Evolutionary conservation across 2,888 invertebrate species (phyloP).

Genomic region (Microctonus aethiopoides): DNA sequence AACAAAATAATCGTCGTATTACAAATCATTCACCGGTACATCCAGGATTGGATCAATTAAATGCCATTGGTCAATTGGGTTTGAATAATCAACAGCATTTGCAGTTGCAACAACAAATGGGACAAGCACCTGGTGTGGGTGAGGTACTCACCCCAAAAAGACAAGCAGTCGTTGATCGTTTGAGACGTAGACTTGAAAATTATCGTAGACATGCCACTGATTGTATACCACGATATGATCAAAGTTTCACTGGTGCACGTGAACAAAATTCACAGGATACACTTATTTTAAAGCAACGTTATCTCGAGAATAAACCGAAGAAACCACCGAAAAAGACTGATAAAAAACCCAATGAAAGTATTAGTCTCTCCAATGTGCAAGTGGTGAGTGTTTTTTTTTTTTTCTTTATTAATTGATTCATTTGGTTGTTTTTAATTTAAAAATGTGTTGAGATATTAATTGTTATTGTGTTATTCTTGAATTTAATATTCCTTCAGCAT

Average conservation of each 20-base stretch:
- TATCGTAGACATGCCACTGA: conserved; percentile 88
- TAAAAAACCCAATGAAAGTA: conserved; percentile 78
- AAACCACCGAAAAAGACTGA: conserved; percentile 80
- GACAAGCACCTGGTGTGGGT: conserved; percentile 68
- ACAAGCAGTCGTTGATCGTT: conserved; percentile 87
- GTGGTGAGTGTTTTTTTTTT: conserved; percentile 57
- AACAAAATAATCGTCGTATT: conserved; percentile 36
- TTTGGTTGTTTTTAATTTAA: no score
- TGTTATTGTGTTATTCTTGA: no score
- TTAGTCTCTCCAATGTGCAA: conserved; percentile 66
- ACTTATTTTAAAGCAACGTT: conserved; percentile 86
- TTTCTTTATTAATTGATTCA: no score
- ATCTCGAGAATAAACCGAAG: conserved; percentile 91
- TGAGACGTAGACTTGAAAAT: conserved; percentile 85
- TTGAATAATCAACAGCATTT: conserved; percentile 55
- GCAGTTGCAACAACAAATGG: conserved; percentile 65
- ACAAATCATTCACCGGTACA: conserved; percentile 53
- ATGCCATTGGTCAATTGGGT: conserved; percentile 51
- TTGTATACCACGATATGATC: conserved; percentile 88
- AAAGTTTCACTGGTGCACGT: conserved; percentile 86
- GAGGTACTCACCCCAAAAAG: conserved; percentile 82
- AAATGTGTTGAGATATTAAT: no score
- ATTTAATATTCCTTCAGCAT: no score
- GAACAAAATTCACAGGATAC: conserved; percentile 94
- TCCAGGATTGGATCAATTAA: conserved; percentile 49